Conservation (phyloP, 2,888 invertebrate species). For the Campoplex nolae region DNA sequence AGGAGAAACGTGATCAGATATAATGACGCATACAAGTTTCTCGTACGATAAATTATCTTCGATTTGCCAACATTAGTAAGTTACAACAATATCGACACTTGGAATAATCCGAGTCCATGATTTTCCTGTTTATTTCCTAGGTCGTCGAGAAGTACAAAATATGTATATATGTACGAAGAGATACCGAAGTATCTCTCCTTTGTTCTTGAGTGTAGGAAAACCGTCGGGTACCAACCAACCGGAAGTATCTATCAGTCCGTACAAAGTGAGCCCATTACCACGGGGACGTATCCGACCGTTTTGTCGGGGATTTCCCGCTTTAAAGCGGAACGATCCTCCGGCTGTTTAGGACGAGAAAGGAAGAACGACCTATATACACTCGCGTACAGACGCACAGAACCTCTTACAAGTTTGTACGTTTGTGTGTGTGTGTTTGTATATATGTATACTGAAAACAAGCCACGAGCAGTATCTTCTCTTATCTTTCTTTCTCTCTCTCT, state of each 20-base stretch:
- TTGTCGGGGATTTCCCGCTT: slow-evolving; percentile 71
- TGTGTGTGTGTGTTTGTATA: slow-evolving; percentile 42
- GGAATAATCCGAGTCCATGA: slow-evolving; percentile 18
- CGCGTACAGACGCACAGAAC: not conserved
- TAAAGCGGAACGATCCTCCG: slow-evolving; percentile 68
- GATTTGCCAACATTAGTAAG: not conserved
- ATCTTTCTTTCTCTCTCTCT: slow-evolving; percentile 51
- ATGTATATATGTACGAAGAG: slow-evolving; percentile 41
- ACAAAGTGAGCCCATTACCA: slow-evolving; percentile 74
- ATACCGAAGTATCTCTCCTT: slow-evolving; percentile 59
- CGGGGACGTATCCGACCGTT: slow-evolving; percentile 71
- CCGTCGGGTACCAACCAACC: slow-evolving; percentile 66
- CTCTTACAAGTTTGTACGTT: slow-evolving; percentile 15
- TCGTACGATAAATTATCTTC: not conserved
- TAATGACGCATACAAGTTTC: too few relatives aligned
- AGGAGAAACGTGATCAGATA: too few relatives aligned
- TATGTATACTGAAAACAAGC: slow-evolving; percentile 35
- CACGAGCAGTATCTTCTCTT: slow-evolving; percentile 60
- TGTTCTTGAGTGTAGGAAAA: slow-evolving; percentile 60
- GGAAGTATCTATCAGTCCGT: slow-evolving; percentile 73
- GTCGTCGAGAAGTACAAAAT: slow-evolving; percentile 5
- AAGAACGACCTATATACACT: slow-evolving; percentile 42
- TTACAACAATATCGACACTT: slow-evolving; percentile 44
- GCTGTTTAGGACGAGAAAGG: slow-evolving; percentile 53
- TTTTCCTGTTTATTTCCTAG: slow-evolving; percentile 40